Evolutionary conservation across 2,888 invertebrate species (phyloP).

Genomic region (Meteorus colon): DNA sequence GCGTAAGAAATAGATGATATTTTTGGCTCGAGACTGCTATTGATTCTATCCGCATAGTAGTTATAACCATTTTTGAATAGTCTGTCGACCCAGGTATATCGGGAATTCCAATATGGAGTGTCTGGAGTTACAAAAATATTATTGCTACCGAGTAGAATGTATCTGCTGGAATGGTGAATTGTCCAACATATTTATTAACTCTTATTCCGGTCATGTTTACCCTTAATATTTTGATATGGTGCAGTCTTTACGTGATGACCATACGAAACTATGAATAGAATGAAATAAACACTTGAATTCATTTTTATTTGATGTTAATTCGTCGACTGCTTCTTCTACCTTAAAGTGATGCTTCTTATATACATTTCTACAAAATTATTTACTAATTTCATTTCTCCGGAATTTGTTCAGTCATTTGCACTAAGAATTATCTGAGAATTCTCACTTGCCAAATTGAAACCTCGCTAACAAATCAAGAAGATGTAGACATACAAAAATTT

Average conservation of each 20-base stretch:
- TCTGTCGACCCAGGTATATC: slow-evolving; percentile 55
- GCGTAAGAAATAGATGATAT: slow-evolving; percentile 52
- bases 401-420: too few species aligned
- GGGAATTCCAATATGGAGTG: slow-evolving; percentile 42
- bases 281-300: background rate
- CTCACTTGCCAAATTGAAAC: too few species aligned
- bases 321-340: too few species aligned
- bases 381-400: too few species aligned
- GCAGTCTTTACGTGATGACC: background rate
- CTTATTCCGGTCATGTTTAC: background rate
- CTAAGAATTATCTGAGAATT: too few species aligned
- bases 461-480: too few species aligned
- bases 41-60: slow-evolving; percentile 44
- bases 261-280: background rate
- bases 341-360: too few species aligned
- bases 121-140: background rate
- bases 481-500: too few species aligned
- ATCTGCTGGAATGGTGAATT: background rate
- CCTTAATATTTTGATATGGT: background rate
- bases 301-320: background rate
- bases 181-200: background rate
- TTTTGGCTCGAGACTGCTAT: slow-evolving; percentile 29
- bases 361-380: too few species aligned
- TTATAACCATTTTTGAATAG: slow-evolving; percentile 54
- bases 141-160: background rate